These are phyloP conservation scores for Synanceia verrucosa DNA, from an alignment of 2,797 vertebrate genomes.

Conservation along the genomic window DNA sequence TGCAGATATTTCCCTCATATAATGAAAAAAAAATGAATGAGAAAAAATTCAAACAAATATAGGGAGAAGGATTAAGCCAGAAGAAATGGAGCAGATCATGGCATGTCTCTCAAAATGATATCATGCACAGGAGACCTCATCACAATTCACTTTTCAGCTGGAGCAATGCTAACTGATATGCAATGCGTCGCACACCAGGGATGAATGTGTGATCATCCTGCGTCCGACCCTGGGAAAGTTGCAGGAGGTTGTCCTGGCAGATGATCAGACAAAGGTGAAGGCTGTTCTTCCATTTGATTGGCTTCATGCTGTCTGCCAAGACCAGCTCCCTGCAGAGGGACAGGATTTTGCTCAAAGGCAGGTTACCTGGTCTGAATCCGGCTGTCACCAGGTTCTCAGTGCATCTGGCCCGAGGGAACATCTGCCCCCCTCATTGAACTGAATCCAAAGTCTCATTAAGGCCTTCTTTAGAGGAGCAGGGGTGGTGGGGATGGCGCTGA, in stretches of 20 bases:
- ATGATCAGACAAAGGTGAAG: slow-evolving; percentile 53
- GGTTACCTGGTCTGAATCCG: slow-evolving; percentile 55
- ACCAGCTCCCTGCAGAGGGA: slow-evolving; percentile 57
- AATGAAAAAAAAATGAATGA: slow-evolving; percentile 21
- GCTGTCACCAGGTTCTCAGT: slow-evolving; percentile 43
- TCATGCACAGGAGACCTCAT: slow-evolving; percentile 26
- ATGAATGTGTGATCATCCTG: slow-evolving; percentile 28
- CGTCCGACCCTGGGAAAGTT: slow-evolving; percentile 40
- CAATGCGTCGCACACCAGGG: slow-evolving; percentile 8
- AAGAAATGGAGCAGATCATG: slow-evolving; percentile 24
- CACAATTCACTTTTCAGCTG: slow-evolving; percentile 45
- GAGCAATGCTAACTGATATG: slow-evolving; percentile 15
- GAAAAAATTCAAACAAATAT: slow-evolving; percentile 33
- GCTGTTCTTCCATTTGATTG: slow-evolving; percentile 41
- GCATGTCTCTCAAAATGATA: slow-evolving; percentile 16
- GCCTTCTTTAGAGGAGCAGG: slow-evolving; percentile 16
- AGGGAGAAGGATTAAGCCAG: slow-evolving; percentile 17
- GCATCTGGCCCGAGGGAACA: slow-evolving; percentile 62
- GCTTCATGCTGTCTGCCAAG: slow-evolving; percentile 45
- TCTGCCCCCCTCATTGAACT: slow-evolving; percentile 67
- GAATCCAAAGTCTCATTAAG: slow-evolving; percentile 60
- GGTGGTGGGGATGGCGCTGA: not conserved
- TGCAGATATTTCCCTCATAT: slow-evolving; percentile 40
- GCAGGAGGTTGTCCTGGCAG: slow-evolving; percentile 53
- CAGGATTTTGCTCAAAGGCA: slow-evolving; percentile 59